Conservation (phyloP, 2,797 vertebrate species). For the Limnodromus scolopaceus region DNA sequence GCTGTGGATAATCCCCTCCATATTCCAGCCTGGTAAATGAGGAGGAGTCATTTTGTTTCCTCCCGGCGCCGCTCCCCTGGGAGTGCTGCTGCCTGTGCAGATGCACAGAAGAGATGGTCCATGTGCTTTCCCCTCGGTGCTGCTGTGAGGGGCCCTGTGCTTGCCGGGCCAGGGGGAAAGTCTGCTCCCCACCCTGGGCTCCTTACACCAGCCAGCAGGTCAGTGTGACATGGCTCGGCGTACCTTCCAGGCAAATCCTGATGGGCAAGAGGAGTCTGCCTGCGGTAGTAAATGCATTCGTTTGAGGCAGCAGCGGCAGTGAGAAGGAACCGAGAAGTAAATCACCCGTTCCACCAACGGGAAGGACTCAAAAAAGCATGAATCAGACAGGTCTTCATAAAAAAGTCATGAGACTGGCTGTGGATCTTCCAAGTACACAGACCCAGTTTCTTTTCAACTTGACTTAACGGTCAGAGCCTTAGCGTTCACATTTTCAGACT, state of each 20-base stretch:
- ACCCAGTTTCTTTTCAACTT: not conserved
- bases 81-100: not conserved
- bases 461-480: not conserved
- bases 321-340: not conserved
- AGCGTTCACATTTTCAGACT: not conserved
- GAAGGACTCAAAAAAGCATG: not conserved
- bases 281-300: not conserved
- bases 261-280: not conserved
- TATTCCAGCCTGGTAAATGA: not conserved
- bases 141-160: not conserved
- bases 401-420: not conserved
- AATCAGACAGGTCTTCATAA: not conserved
- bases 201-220: not conserved
- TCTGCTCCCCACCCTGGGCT: not conserved
- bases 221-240: not conserved
- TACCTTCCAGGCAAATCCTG: not conserved
- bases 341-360: not conserved
- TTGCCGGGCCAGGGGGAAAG: fast-evolving
- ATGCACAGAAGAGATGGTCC: not conserved
- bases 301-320: not conserved
- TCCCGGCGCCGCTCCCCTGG: fast-evolving
- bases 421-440: not conserved
- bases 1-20: not conserved
- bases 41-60: not conserved
- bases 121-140: fast-evolving